Conservation (phyloP, 2,888 invertebrate species). For the Lasioglossum oenotherae region DNA sequence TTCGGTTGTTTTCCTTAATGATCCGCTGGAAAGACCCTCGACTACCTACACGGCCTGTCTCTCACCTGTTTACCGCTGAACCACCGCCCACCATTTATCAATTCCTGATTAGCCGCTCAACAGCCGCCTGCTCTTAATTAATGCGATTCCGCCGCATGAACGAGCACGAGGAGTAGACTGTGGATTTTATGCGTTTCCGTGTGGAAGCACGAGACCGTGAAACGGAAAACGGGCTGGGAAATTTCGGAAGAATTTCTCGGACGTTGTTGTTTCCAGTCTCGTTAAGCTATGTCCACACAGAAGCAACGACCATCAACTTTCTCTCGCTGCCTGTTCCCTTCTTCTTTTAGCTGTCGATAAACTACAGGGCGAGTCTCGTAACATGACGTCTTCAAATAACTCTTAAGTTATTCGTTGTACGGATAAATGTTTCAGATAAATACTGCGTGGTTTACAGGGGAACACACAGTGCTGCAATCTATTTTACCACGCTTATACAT, state of each 20-base stretch:
- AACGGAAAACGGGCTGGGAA: background rate
- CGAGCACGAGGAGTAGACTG: background rate
- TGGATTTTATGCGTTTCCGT: background rate
- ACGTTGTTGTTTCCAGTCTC: background rate
- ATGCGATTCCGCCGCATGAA: background rate
- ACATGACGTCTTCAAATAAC: too few species aligned
- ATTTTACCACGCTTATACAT: too few species aligned
- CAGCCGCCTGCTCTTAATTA: background rate
- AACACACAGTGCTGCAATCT: too few species aligned
- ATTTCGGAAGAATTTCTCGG: background rate
- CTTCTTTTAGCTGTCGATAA: too few species aligned
- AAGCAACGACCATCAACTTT: too few species aligned
- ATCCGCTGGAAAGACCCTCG: conserved; percentile 9
- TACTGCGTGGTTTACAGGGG: too few species aligned
- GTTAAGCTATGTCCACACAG: too few species aligned
- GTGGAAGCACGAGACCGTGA: background rate
- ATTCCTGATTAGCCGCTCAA: background rate
- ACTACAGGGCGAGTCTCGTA: too few species aligned
- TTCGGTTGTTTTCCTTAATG: conserved; percentile 15
- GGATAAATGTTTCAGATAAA: too few species aligned
- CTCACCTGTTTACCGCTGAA: conserved; percentile 2
- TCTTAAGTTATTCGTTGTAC: too few species aligned
- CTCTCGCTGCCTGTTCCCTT: too few species aligned
- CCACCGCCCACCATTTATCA: conserved; percentile 10
- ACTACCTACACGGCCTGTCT: background rate